Evolutionary conservation across 2,888 invertebrate genomes (phyloP).

Genomic region (Andricus quercusramuli): DNA sequence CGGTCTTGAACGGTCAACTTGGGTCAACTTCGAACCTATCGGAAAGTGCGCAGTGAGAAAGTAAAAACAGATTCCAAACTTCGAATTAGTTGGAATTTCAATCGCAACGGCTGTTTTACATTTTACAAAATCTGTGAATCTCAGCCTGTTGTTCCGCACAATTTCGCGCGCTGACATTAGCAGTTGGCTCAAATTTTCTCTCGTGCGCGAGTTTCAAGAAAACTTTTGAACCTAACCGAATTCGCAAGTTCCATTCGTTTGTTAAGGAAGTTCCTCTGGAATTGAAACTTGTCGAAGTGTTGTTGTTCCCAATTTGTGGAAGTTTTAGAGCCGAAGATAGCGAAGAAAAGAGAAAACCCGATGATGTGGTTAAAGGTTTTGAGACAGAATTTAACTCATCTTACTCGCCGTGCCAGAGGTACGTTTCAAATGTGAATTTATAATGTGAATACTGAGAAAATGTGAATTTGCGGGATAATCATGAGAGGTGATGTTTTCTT

Average conservation of each 20-base stretch:
- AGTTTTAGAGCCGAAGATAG: constrained; percentile 11
- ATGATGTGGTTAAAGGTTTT: constrained; percentile 76
- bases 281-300: constrained; percentile 17
- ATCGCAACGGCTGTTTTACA: neutral
- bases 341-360: constrained; percentile 29
- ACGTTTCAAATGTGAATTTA: constrained; percentile 45
- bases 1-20: constrained; percentile 55
- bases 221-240: constrained; percentile 25
- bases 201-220: neutral
- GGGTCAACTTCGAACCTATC: constrained; percentile 57
- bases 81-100: neutral
- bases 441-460: neutral
- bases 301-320: constrained; percentile 33
- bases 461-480: neutral
- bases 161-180: neutral
- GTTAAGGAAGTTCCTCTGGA: neutral
- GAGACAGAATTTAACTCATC: constrained; percentile 73
- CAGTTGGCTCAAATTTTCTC: constrained; percentile 20
- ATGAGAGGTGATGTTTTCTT: neutral
- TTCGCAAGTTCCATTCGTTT: neutral
- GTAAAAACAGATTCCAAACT: neutral
- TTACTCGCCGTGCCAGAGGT: constrained; percentile 74
- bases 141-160: neutral
- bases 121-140: neutral
- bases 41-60: constrained; percentile 28